These are phyloP conservation scores for Anthrax anthrax DNA, from an alignment of 2,888 invertebrate species.

Conservation along the genomic window DNA sequence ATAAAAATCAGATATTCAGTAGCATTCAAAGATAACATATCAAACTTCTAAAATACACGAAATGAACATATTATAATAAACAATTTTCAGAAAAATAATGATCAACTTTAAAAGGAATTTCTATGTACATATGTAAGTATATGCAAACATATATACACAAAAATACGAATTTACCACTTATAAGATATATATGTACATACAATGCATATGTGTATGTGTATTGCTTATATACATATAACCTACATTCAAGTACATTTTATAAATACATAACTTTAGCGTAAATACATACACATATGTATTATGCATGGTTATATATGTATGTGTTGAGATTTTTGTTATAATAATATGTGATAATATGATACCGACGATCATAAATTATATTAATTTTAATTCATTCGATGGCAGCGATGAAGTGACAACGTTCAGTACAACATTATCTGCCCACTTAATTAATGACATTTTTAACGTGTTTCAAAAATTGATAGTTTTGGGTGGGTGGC, in stretches of 20 bases:
- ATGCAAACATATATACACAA: too few species aligned
- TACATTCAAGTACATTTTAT: not conserved
- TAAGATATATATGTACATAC: too few species aligned
- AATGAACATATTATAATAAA: too few species aligned
- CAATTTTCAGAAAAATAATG: too few species aligned
- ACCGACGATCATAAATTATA: constrained; percentile 9
- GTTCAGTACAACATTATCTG: constrained; percentile 12
- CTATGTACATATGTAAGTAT: too few species aligned
- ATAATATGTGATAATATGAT: not conserved
- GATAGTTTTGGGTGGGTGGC: constrained; percentile 2
- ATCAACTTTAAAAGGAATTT: too few species aligned
- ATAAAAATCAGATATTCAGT: not conserved
- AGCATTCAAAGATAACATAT: not conserved
- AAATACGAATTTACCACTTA: too few species aligned
- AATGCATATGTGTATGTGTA: too few species aligned
- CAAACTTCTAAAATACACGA: not conserved
- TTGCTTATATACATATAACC: not conserved
- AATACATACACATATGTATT: too few species aligned
- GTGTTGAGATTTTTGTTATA: not conserved
- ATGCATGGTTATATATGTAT: too few species aligned
- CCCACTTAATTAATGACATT: constrained; percentile 10
- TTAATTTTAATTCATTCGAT: constrained; percentile 13
- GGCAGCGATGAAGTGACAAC: constrained; percentile 13
- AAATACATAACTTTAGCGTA: too few species aligned
- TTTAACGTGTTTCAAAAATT: constrained; percentile 5